A percentile compares a stretch with the other conserved stretches of the same genome.
phyloP scores from a whole-genome alignment of 2,797 vertebrate genomes.

The Pipistrellus kuhlii region DNA sequence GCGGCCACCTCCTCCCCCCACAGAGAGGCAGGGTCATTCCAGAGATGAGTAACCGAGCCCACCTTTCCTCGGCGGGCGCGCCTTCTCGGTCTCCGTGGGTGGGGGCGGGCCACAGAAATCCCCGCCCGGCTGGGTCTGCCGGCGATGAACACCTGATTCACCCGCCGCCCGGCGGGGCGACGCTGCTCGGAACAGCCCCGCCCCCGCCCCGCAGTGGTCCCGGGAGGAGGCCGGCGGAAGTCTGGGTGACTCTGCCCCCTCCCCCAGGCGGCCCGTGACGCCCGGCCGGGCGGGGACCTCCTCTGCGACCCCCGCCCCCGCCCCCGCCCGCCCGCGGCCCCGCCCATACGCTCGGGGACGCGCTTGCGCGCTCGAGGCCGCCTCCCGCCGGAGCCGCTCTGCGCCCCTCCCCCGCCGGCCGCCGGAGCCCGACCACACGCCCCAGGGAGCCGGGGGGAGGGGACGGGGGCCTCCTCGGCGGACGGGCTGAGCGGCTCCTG shows the following conservation, averaged over 20 bases:
- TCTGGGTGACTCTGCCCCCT: not conserved
- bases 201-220: not conserved
- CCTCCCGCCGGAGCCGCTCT: accelerated
- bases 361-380: not conserved
- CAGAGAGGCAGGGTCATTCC: not conserved
- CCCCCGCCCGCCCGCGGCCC: not conserved
- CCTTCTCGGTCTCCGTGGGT: conserved; percentile 61
- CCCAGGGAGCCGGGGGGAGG: not conserved
- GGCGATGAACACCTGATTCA: conserved; percentile 71
- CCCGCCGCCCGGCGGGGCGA: not conserved
- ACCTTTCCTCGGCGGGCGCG: conserved; percentile 11
- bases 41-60: conserved; percentile 69
- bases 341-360: not conserved
- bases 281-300: accelerated
- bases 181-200: conserved; percentile 65
- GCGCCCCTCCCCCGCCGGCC: not conserved
- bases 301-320: not conserved
- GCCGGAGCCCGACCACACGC: not conserved
- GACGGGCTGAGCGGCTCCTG: conserved; percentile 29
- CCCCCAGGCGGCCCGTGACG: not conserved
- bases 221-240: not conserved
- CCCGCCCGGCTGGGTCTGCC: conserved; percentile 46
- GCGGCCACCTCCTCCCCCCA: not conserved
- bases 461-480: not conserved
- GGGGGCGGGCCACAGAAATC: conserved; percentile 69